phyloP scores from a whole-genome alignment of 2,797 vertebrate genomes.

The Phyllotis vaccarum region DNA sequence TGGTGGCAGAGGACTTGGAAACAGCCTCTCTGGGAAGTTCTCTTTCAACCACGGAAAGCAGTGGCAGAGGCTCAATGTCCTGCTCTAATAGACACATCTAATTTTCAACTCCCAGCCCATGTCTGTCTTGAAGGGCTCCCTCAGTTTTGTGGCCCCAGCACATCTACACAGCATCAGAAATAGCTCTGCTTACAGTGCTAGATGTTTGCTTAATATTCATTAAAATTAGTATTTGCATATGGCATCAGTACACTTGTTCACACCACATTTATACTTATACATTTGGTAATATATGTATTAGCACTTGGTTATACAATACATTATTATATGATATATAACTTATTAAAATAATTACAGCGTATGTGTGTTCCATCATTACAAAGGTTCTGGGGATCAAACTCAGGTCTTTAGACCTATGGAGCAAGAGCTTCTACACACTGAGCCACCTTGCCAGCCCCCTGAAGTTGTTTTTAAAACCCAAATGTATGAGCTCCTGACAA shows the following conservation, averaged over 20 bases:
- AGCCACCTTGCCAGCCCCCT: not conserved
- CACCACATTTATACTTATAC: not conserved
- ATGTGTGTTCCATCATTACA: not conserved
- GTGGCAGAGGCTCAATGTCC: not conserved
- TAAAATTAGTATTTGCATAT: not conserved
- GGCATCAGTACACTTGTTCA: not conserved
- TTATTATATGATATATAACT: not conserved
- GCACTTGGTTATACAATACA: not conserved
- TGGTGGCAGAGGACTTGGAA: not conserved
- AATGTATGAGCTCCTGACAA: not conserved
- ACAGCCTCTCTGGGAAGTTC: not conserved
- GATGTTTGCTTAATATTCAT: not conserved
- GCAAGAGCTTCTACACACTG: not conserved
- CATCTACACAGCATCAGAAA: not conserved
- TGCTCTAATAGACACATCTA: not conserved
- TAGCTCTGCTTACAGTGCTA: not conserved
- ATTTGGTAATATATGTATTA: not conserved
- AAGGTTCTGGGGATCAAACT: not conserved
- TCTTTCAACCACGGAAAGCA: not conserved
- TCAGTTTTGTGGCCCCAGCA: not conserved
- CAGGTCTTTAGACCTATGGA: not conserved
- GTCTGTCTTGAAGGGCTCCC: not conserved
- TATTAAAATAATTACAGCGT: not conserved
- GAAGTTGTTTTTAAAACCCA: constrained; percentile 5
- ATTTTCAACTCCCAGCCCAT: not conserved